Evolutionary conservation across 2,888 invertebrate genomes (phyloP).

Genomic region (Ochropleura leucogaster): DNA sequence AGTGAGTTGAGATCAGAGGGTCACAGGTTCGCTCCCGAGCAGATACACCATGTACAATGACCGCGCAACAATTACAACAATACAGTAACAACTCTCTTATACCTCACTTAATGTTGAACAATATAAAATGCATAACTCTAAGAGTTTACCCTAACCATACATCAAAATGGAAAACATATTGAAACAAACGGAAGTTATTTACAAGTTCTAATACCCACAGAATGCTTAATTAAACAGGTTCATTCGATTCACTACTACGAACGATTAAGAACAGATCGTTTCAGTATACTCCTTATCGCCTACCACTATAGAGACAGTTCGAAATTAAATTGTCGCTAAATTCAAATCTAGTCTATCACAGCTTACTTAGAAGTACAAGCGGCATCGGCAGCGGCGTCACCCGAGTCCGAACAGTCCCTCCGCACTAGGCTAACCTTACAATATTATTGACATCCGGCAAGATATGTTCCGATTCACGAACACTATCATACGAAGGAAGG

Average conservation of each 20-base stretch:
- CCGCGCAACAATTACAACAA: conserved; percentile 82
- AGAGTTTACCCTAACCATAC: conserved; percentile 86
- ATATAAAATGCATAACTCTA: conserved; percentile 88
- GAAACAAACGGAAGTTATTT: conserved; percentile 85
- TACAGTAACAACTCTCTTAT: conserved; percentile 82
- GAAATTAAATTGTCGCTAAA: conserved; percentile 79
- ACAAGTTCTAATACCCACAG: conserved; percentile 85
- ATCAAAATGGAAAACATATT: conserved; percentile 87
- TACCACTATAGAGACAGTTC: conserved; percentile 80
- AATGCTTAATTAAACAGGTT: conserved; percentile 80
- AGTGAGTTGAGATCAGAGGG: conserved; percentile 56
- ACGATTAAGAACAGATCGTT: conserved; percentile 73
- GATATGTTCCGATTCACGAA: conserved; percentile 67
- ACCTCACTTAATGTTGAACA: conserved; percentile 81
- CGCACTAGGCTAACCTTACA: conserved; percentile 55
- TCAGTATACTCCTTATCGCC: conserved; percentile 79
- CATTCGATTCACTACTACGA: conserved; percentile 77
- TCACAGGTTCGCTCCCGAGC: conserved; percentile 45
- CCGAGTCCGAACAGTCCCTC: conserved; percentile 53
- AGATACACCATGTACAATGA: conserved; percentile 74
- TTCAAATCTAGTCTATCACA: conserved; percentile 89
- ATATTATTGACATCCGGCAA: conserved; percentile 70
- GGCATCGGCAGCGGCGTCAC: conserved; percentile 65
- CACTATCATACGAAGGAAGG: conserved; percentile 60
- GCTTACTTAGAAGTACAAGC: conserved; percentile 83